Percentiles rank a stretch among this genome's conserved stretches.
Conservation (phyloP, 1,140 invertebrate species). For the Platorchestia sp. region DNA sequence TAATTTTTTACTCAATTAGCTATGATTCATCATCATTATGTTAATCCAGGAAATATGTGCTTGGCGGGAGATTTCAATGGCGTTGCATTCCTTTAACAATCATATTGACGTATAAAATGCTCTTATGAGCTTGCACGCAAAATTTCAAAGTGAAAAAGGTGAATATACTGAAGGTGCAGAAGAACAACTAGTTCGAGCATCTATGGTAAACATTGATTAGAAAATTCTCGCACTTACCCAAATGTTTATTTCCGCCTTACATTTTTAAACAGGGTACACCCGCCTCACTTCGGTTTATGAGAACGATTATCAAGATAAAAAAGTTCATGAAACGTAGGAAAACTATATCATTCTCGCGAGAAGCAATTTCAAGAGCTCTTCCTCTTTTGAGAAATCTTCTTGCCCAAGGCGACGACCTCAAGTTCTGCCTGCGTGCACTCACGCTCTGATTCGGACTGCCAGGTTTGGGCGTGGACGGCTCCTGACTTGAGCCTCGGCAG, state of each 20-base stretch:
- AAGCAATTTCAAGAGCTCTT: background rate
- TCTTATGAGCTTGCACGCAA: background rate
- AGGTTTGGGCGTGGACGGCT: conserved; percentile 34
- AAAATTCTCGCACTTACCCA: background rate
- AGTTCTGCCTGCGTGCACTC: background rate
- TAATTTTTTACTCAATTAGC: too few species aligned
- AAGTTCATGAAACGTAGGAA: background rate
- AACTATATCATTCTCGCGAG: background rate
- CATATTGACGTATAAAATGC: background rate
- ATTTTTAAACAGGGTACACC: background rate
- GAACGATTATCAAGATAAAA: background rate
- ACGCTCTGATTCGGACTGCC: background rate
- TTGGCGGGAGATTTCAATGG: too few species aligned
- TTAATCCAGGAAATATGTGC: too few species aligned
- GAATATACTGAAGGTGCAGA: background rate
- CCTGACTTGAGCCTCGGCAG: background rate
- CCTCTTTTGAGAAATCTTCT: background rate
- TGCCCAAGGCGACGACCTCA: background rate
- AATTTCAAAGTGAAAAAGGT: background rate
- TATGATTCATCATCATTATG: too few species aligned
- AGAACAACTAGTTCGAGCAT: background rate
- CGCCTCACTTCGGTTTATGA: background rate
- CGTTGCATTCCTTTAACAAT: too few species aligned
- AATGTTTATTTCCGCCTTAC: background rate
- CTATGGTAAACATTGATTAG: background rate